phyloP scores from a whole-genome alignment of 2,113 vertebrate species.

The Sisor rabdophorus region DNA sequence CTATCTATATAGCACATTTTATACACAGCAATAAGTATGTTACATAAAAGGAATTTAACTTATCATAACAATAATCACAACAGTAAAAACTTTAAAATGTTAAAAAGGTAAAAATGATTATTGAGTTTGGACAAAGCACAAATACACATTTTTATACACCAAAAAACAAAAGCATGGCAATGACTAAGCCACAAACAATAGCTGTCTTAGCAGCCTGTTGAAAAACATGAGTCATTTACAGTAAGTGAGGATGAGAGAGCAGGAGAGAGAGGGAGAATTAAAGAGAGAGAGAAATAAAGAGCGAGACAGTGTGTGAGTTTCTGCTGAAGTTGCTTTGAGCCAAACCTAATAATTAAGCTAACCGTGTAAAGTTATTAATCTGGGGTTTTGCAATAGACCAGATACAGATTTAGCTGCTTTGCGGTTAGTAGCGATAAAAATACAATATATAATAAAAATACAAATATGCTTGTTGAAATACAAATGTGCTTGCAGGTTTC shows the following conservation, averaged over 20 bases:
- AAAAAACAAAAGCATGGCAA: slow-evolving; percentile 13
- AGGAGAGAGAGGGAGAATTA: neutral
- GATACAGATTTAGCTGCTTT: neutral
- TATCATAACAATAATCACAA: too few relatives aligned
- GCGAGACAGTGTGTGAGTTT: neutral
- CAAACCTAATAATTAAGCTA: slow-evolving; percentile 15
- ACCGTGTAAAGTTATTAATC: neutral
- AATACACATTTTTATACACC: too few relatives aligned
- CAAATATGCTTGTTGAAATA: neutral
- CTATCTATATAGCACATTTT: too few relatives aligned
- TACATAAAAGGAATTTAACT: too few relatives aligned
- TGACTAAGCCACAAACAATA: slow-evolving; percentile 11
- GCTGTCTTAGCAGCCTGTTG: neutral
- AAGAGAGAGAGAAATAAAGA: neutral
- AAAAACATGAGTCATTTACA: slow-evolving; percentile 45
- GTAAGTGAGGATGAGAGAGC: slow-evolving; percentile 9
- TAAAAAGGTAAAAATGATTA: too few relatives aligned
- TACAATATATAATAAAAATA: too few relatives aligned
- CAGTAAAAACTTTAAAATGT: too few relatives aligned
- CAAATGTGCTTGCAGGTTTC: neutral
- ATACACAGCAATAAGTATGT: too few relatives aligned
- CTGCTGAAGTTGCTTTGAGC: neutral
- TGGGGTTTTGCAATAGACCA: neutral
- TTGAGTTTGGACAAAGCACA: neutral
- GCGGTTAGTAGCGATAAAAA: neutral